These are phyloP conservation scores for Chloromyia formosa DNA, from an alignment of 2,888 invertebrate species.

Conservation along the genomic window DNA sequence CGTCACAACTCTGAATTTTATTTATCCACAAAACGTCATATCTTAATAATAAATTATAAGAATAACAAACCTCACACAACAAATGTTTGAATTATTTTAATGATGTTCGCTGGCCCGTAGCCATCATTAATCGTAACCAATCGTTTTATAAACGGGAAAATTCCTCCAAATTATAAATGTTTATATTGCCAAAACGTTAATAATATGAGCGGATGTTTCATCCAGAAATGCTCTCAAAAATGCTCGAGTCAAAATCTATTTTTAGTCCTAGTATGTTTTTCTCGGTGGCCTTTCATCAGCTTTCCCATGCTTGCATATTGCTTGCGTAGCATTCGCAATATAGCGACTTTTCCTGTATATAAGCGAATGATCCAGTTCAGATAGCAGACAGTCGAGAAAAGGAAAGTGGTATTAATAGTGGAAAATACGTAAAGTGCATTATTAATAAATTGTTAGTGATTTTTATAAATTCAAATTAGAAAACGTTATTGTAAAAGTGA, in stretches of 20 bases:
- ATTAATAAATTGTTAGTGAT: constrained; percentile 1
- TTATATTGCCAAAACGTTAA: neutral
- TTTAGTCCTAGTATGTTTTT: constrained; percentile 3
- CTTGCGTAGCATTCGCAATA: neutral
- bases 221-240: constrained; percentile 24
- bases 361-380: neutral
- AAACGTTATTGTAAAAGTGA: neutral
- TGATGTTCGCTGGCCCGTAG: neutral
- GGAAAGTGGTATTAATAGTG: constrained; percentile 10
- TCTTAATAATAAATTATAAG: neutral
- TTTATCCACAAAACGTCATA: neutral
- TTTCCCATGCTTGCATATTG: neutral
- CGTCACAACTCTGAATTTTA: neutral
- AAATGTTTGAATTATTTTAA: neutral
- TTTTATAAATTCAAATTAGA: no score
- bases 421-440: neutral
- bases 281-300: neutral
- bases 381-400: constrained; percentile 10
- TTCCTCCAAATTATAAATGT: constrained; percentile 29
- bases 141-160: neutral
- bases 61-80: neutral
- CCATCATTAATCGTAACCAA: neutral
- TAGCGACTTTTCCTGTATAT: constrained; percentile 31
- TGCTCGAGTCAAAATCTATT: constrained; percentile 38
- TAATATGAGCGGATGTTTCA: constrained; percentile 31